These are phyloP conservation scores for Nomada flava DNA, from an alignment of 2,888 invertebrate genomes.

Conservation along the genomic window DNA sequence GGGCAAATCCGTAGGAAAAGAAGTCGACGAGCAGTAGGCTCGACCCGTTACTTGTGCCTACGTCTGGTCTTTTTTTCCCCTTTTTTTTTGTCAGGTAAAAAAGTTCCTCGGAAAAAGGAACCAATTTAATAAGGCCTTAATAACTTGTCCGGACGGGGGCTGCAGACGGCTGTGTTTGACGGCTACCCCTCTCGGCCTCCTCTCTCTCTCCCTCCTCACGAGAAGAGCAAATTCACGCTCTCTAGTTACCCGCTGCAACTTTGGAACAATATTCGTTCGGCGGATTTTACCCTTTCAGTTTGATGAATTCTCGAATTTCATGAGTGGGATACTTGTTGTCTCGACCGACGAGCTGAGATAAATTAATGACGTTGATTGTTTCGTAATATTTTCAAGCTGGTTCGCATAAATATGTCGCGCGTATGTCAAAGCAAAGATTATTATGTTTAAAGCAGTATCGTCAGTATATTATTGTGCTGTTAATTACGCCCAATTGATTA, in stretches of 20 bases:
- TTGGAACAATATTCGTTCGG: conserved; percentile 44
- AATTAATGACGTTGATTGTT: too few species aligned
- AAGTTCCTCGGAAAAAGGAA: conserved; percentile 70
- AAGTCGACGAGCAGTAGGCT: conserved; percentile 52
- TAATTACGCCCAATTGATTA: too few species aligned
- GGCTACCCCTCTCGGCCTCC: conserved; percentile 60
- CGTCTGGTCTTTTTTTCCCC: conserved; percentile 66
- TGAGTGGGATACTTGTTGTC: too few species aligned
- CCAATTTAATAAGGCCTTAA: conserved; percentile 80
- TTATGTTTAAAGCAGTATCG: too few species aligned
- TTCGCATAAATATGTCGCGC: too few species aligned
- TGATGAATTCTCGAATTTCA: too few species aligned
- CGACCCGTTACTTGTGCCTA: conserved; percentile 66
- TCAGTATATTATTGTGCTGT: too few species aligned
- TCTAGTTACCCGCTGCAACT: conserved; percentile 42
- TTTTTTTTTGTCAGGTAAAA: conserved; percentile 71
- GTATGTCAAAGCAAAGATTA: too few species aligned
- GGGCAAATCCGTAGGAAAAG: conserved; percentile 32
- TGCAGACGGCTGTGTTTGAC: conserved; percentile 75
- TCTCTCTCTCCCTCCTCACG: conserved; percentile 47
- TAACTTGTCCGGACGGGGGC: conserved; percentile 71
- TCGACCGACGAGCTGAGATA: not conserved
- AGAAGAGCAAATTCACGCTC: conserved; percentile 66
- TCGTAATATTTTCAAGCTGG: too few species aligned
- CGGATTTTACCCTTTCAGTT: conserved; percentile 20